Base-by-base conservation (phyloP, 2,113 vertebrate species). In the Pangasianodon gigas region DNA sequence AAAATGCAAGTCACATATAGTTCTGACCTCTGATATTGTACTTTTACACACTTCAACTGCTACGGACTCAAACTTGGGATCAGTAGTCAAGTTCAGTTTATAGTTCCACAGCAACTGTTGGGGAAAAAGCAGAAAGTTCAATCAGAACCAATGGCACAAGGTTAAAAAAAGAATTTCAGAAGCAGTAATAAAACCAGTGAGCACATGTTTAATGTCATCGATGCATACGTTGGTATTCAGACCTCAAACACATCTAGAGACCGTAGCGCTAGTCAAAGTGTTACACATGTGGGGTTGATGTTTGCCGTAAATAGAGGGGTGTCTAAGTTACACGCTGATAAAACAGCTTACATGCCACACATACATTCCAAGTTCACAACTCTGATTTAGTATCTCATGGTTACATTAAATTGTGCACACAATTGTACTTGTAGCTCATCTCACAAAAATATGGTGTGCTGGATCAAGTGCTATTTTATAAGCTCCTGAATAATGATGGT, bases 41-140 rank as follows among this genome's bases (percentile, higher is more conserved):
- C 96, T 96, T 90, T 97, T 98, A 94, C 97, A 98, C 92, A 98
- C 97, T 87, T 98, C 97, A 93, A 96, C 95, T 89, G 97, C 97
- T 92, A 97, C 97, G 0, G 97, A 97, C 91, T 98, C 97, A 92
- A 98, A 98, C 94, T 98, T 97, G 0, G 97, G 96, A 91, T 98
- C 97, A 51, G 96, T 98, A 29, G 97, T 98, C 91, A 98, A 93
- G 91, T 98, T 98, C 85, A 97, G 90, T 71, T 98, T 98, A 90
- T 97, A 98, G 94, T 98, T 98, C 97, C 97, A 98, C 86, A 98
- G 93, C 74, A 98, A 94, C 97, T 98, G 56, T 0, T 32, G 69
- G 85, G 26, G 51, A 60, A 26, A 88, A 62, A 48, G 9, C 14
- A 54, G 18, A 4, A 80, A 52, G 5, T 54, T 54, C 18, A 58